A percentile compares a stretch with the other conserved stretches of the same genome.
phyloP scores from a whole-genome alignment of 2,888 invertebrate species.

The Aproaerema taeniolella region DNA sequence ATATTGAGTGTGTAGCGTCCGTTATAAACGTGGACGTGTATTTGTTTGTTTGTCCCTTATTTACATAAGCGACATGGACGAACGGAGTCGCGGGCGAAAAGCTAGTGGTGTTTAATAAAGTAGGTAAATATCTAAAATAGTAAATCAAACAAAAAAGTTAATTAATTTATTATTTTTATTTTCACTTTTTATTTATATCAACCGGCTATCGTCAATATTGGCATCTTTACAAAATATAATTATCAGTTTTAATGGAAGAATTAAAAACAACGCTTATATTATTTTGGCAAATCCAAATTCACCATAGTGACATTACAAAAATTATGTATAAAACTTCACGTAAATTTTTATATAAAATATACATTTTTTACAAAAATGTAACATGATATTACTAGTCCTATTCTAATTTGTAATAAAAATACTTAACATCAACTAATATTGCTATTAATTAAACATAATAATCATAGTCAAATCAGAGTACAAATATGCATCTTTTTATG shows the following conservation, averaged over 20 bases:
- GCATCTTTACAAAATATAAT: conserved; percentile 73
- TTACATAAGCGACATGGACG: no score
- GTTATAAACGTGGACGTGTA: no score
- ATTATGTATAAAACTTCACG: conserved; percentile 53
- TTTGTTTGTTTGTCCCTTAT: no score
- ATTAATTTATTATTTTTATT: conserved; percentile 72
- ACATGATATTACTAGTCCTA: conserved; percentile 47
- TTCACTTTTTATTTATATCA: conserved; percentile 67
- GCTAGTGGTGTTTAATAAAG: no score
- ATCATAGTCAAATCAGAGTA: conserved; percentile 48
- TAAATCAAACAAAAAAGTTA: conserved; percentile 46
- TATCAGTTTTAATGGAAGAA: conserved; percentile 68
- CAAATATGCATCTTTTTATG: conserved; percentile 58
- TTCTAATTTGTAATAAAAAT: conserved; percentile 59
- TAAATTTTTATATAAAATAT: conserved; percentile 71
- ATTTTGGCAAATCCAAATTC: conserved; percentile 74
- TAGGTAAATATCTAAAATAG: no score
- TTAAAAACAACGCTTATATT: conserved; percentile 68
- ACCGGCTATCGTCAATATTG: conserved; percentile 57
- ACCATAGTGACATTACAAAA: conserved; percentile 60
- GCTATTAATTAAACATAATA: conserved; percentile 47
- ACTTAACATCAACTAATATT: conserved; percentile 56
- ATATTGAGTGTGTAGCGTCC: no score
- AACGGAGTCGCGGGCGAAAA: no score
- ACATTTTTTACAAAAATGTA: conserved; percentile 72